Evolutionary conservation across 2,888 invertebrate species (phyloP).

Genomic region (Hydropsyche betteni): DNA sequence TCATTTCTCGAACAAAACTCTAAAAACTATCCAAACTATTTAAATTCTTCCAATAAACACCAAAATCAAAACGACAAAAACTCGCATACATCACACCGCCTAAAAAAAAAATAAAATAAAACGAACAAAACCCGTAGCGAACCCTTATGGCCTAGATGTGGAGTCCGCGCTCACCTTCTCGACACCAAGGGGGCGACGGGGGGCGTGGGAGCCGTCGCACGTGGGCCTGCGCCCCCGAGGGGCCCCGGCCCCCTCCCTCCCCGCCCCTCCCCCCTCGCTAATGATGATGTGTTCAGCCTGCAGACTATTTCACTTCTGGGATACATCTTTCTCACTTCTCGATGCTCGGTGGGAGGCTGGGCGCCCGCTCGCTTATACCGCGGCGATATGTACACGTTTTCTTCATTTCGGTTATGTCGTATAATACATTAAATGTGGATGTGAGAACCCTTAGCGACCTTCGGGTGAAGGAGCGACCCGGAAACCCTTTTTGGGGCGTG

Average conservation of each 20-base stretch:
- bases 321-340: conserved; percentile 71
- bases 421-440: conserved; percentile 53
- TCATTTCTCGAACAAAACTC: no score
- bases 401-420: conserved; percentile 13
- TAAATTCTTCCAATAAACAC: no score
- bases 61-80: no score
- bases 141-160: conserved; percentile 28
- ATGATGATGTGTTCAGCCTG: conserved; percentile 82
- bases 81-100: no score
- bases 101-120: no score
- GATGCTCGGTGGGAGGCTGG: conserved; percentile 60
- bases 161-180: not conserved
- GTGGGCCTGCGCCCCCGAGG: conserved; percentile 68
- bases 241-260: conserved; percentile 60
- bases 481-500: not conserved
- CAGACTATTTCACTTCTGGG: conserved; percentile 77
- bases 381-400: conserved; percentile 1
- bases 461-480: conserved; percentile 39
- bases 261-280: conserved; percentile 72
- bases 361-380: conserved; percentile 54
- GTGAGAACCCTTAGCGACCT: conserved; percentile 53
- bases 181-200: not conserved
- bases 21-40: no score
- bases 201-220: conserved; percentile 56
- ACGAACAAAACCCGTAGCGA: not conserved